A percentile compares a stretch with the other conserved stretches of the same genome.
phyloP scores from a whole-genome alignment of 2,888 invertebrate genomes.

The Gari tellinella region DNA sequence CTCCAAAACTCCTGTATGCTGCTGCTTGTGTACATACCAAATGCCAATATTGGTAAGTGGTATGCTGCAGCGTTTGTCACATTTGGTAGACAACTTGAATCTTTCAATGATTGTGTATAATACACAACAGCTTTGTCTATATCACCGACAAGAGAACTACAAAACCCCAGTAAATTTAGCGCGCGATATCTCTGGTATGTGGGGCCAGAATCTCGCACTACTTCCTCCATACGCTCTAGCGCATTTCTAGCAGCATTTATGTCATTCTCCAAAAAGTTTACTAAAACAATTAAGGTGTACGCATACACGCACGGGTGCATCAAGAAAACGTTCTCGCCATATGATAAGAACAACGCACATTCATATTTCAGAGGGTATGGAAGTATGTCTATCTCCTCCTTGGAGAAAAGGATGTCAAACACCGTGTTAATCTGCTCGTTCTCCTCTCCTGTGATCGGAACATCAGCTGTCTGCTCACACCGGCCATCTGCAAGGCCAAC shows the following conservation, averaged over 20 bases:
- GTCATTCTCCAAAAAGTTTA: not conserved
- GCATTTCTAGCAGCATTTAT: not conserved
- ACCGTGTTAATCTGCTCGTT: not conserved
- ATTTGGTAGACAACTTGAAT: not conserved
- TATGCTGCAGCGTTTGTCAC: not conserved
- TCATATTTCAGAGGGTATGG: constrained; percentile 27
- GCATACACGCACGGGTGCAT: constrained; percentile 30
- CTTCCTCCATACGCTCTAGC: constrained; percentile 3
- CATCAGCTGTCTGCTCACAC: not conserved
- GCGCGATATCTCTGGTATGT: constrained; percentile 8
- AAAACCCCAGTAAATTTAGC: constrained; percentile 17
- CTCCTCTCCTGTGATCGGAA: not conserved
- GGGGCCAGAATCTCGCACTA: not conserved
- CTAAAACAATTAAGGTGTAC: constrained; percentile 4
- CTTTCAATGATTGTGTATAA: not conserved
- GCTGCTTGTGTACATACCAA: not conserved
- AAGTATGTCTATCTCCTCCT: constrained; percentile 11
- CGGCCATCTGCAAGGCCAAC: not conserved
- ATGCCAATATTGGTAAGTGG: not conserved
- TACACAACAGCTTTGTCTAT: constrained; percentile 5
- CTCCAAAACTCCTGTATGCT: too few relatives aligned
- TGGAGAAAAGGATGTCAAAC: constrained; percentile 20
- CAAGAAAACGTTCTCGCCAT: constrained; percentile 2
- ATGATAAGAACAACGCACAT: constrained; percentile 13
- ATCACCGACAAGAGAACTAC: constrained; percentile 13